Base-by-base conservation (phyloP, 2,113 vertebrate genomes). In the Speoplatyrhinus poulsoni region DNA sequence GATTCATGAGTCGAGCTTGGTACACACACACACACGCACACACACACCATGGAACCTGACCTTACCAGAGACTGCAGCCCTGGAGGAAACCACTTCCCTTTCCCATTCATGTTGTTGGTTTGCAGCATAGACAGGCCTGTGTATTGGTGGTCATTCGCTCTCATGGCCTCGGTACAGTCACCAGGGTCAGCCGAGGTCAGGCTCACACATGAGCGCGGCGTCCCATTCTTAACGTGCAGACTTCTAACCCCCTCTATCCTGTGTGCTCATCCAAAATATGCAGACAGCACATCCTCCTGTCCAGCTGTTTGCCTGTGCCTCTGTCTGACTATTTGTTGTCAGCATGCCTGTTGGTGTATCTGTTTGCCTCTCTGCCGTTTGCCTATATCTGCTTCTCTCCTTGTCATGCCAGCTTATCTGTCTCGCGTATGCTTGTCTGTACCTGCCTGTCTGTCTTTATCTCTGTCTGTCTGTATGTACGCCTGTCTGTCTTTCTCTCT, bases 201-300 rank as follows among this genome's bases (percentile, higher is more conserved):
- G 73, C 64, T 76, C 52, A 75, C n/a, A 68, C 55, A 48, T 52
- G 6, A 55, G 5, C 56, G n/a, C 32, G 61, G 50, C 46, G 66
- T 87, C 64, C 74, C 75, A 82, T 84, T 81, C 50, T 63, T 46
- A 32, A 56, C 50, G 50, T 15, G 70, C 55, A 79, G 71, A 62
- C 68, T 32, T 64, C 50, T 62, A 72, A 41, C 59, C 50, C 19
- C 19, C 48, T n/a, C 26, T 9, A 9, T 6, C 26, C 52, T 70
- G 65, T 69, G 66, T 77, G 62, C 50, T 72, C 63, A 65, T 86
- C 72, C 77, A 87, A 84, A 86, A 84, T 72, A 79, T 85, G 77
- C 70, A 88, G 83, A 88, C 85, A 77, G 77, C 60, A 54, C 81
- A 84, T 85, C 76, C 75, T 73, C 63, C 48, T 63, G 62, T 41